Base-by-base conservation (phyloP, 1,140 invertebrate species). In the Holcopasites calliopsidis region DNA sequence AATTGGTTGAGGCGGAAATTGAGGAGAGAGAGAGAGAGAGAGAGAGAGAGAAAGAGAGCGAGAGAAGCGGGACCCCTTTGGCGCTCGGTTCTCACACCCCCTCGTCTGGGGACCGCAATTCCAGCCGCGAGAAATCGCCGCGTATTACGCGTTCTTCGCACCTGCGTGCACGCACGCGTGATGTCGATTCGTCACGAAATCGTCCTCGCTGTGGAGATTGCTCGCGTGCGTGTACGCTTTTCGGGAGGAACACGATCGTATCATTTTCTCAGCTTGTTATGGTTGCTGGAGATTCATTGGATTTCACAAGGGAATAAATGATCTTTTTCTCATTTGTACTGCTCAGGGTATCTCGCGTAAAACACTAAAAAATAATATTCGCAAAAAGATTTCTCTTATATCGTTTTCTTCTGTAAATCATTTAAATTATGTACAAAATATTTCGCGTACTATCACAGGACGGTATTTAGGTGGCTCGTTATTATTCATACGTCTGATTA, bases 1-100 rank as follows among this genome's bases (percentile, higher is more conserved):
- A 91, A 91, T 91, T 91, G 89, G 87, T 89, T 89, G 81, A 80
- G 77, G 82, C 77, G 86, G 88, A 88, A 90, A 89, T 89, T 85
- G 85, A 23, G 49, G 50, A 54, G 26, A 57, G 40, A 61, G 47
- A 55, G 50, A 40, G 40, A 28, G 21, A 42, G 10, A 18, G 33
- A 33, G 61, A 47, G 8, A 21, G 61, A 7, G 26, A 49, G 49
- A 40, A 1, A 35, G 65, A n/a, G n/a, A n/a, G n/a, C n/a, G n/a
- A n/a, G n/a, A n/a, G n/a, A n/a, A n/a, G n/a, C n/a, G n/a, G n/a
- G 11, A 28, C 62, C 58, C 77, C 80, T 33, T 74, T 49, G 47
- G 54, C 66, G 68, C 72, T 62, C n/a, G n/a, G 66, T 76, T 80
- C 82, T 72, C 75, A 73, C 38, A 74, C 55, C 42, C 74, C 23